Evolutionary conservation across 2,888 invertebrate species (phyloP).

Genomic region (Coremacera marginata): DNA sequence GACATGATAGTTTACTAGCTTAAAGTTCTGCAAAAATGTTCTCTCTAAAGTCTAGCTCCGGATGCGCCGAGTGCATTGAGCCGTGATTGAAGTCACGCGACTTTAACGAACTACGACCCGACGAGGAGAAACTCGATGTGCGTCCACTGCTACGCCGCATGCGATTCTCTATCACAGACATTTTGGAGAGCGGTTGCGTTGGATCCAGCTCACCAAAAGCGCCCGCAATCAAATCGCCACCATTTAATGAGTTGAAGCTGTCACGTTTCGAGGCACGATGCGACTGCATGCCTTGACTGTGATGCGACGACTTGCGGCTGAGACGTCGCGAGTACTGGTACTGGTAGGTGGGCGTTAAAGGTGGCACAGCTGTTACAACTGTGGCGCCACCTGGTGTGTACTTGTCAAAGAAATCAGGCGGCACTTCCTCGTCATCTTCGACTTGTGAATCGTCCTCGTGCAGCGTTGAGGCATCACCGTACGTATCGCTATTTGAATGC

Average conservation of each 20-base stretch:
- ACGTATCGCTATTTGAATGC: slow-evolving; percentile 53
- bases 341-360: slow-evolving; percentile 56
- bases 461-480: slow-evolving; percentile 50
- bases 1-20: slow-evolving; percentile 41
- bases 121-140: slow-evolving; percentile 63
- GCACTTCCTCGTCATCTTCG: slow-evolving; percentile 59
- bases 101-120: slow-evolving; percentile 66
- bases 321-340: slow-evolving; percentile 64
- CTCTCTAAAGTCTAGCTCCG: slow-evolving; percentile 67
- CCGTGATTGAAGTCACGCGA: slow-evolving; percentile 65
- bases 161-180: slow-evolving; percentile 66
- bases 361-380: slow-evolving; percentile 45
- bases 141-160: slow-evolving; percentile 62
- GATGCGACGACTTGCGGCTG: slow-evolving; percentile 64
- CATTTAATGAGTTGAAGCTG: slow-evolving; percentile 64
- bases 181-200: slow-evolving; percentile 65
- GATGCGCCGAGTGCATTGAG: slow-evolving; percentile 64
- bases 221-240: slow-evolving; percentile 65
- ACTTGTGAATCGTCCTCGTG: slow-evolving; percentile 22
- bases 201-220: slow-evolving; percentile 66
- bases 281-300: slow-evolving; percentile 39
- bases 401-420: slow-evolving; percentile 61
- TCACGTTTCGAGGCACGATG: slow-evolving; percentile 62
- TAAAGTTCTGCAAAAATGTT: slow-evolving; percentile 68
- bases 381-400: slow-evolving; percentile 58